Evolutionary conservation across 2,113 vertebrate genomes (phyloP).

Genomic region (Xyliphius kryptos): DNA sequence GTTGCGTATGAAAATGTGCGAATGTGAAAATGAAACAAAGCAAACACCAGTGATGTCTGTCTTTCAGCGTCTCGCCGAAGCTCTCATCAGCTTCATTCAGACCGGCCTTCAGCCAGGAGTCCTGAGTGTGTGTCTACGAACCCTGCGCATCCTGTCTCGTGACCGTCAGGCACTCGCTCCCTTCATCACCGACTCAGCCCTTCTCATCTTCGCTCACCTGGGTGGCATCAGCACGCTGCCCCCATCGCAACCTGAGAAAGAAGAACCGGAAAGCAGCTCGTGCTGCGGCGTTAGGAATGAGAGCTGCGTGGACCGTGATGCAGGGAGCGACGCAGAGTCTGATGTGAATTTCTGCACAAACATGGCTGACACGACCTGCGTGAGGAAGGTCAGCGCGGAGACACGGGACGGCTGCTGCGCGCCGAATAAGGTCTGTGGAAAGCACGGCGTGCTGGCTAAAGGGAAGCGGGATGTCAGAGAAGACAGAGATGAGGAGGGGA

Average conservation of each 20-base stretch:
- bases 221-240: conserved; percentile 44
- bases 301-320: neutral
- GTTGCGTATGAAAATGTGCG: no score
- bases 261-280: neutral
- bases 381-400: neutral
- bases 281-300: neutral
- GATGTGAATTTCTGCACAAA: neutral
- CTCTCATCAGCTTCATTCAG: conserved; percentile 50
- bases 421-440: neutral
- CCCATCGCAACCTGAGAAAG: conserved; percentile 2
- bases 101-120: conserved; percentile 45
- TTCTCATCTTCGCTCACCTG: conserved; percentile 47
- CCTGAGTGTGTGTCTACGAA: conserved; percentile 47
- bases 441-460: conserved; percentile 21
- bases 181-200: conserved; percentile 45
- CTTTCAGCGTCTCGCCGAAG: conserved; percentile 48
- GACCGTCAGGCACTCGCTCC: conserved; percentile 52
- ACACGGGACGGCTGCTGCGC: neutral
- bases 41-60: neutral
- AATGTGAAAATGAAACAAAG: no score
- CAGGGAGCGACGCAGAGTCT: neutral
- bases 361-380: no score
- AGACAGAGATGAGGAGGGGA: conserved; percentile 39
- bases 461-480: conserved; percentile 46
- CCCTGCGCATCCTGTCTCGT: conserved; percentile 54